A percentile compares a stretch with the other conserved stretches of the same genome.
These are phyloP conservation scores for Marmota monax DNA, from an alignment of 2,113 vertebrate genomes.

Conservation along the genomic window DNA sequence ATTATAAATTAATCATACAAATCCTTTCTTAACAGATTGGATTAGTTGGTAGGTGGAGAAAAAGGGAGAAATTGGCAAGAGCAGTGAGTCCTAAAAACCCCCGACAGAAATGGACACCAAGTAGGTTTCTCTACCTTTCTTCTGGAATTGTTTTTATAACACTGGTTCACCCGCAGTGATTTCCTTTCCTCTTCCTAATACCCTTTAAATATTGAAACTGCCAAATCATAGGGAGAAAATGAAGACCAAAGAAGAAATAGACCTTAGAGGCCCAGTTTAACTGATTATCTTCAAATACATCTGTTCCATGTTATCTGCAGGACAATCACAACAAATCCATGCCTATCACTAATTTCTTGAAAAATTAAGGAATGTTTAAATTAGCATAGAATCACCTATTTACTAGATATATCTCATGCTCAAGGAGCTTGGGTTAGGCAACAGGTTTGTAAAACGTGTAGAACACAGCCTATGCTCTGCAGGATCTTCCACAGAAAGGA, in stretches of 20 bases:
- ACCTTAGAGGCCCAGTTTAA: background rate
- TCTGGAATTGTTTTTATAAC: background rate
- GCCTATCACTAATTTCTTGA: background rate
- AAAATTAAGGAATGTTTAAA: background rate
- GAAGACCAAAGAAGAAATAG: conserved; percentile 1
- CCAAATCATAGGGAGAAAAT: background rate
- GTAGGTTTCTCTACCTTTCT: background rate
- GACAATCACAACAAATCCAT: background rate
- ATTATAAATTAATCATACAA: conserved; percentile 3
- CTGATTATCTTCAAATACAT: conserved; percentile 33
- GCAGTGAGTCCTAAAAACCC: background rate
- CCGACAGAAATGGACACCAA: background rate
- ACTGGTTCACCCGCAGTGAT: background rate
- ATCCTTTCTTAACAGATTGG: conserved; percentile 12
- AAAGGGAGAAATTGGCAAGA: background rate
- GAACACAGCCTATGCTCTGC: background rate
- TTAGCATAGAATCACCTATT: background rate
- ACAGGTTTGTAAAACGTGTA: background rate
- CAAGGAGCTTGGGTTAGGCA: background rate
- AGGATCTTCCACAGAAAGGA: background rate
- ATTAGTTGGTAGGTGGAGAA: background rate
- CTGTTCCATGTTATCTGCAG: background rate
- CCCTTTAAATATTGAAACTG: background rate
- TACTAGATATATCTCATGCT: background rate
- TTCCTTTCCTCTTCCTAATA: conserved; percentile 39